Base-by-base conservation (phyloP, 2,888 invertebrate species). In the Xanthostigma xanthostigma region DNA sequence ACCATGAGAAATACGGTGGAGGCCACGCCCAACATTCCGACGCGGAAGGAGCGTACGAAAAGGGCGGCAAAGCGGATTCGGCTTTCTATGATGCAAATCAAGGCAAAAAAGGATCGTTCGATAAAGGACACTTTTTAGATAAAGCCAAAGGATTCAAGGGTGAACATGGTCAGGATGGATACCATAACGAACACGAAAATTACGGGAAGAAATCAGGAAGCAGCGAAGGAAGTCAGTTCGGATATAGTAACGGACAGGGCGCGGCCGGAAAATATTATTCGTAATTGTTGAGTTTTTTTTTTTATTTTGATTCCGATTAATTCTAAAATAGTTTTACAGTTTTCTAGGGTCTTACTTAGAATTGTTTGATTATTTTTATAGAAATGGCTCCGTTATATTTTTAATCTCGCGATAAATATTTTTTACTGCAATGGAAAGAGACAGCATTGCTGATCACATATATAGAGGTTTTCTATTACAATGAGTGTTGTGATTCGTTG, bases 1-100 rank as follows among this genome's bases (percentile, higher is more conserved):
- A 79, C 59, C 78, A 74, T 60, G 74, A 77, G 51, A 80, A 81
- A 58, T 74, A 81, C 60, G 78, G 73, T 1, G 70, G 72, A 53
- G 67, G 69, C 51, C 68, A 77, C 50, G 69, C 69, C 38, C 70
- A 77, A 38, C 75, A 78, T 52, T 70, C 68, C 1, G 66, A 72
- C 1, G 70, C 70, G 49, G 69, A 73, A 51, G 81, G 78, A 5
- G 74, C 63, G 13, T 72, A 72, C 53, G 69, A 74, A 55, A 71
- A 79, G 58, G 80, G 73, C 6, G 74, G 70, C 8, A 67, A 72
- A 41, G 67, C 71, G 49, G 71, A 76, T 45, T 66, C 74, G 2
- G 77, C 66, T 2, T 71, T 69, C 55, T 68, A 74, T 44, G 70
- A 72, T 47, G 70, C 65, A 10, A 68, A 70, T 37, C 71, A 68